A percentile compares a stretch with the other conserved stretches of the same genome.
Evolutionary conservation across 1,140 invertebrate species (phyloP).

Genomic region (Triops cancriformis): DNA sequence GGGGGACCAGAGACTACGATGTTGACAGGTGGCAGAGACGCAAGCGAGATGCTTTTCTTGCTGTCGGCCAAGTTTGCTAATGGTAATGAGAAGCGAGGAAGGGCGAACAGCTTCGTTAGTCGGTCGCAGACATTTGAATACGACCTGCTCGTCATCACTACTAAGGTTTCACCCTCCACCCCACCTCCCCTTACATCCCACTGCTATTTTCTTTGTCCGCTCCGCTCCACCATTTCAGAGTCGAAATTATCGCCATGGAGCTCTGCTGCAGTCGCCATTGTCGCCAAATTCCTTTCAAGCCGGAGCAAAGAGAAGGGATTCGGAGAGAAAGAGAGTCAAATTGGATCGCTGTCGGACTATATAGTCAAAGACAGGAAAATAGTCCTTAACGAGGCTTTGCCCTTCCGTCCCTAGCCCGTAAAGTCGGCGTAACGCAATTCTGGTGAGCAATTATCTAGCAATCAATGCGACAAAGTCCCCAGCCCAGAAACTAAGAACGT

Average conservation of each 20-base stretch:
- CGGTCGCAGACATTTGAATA: not conserved
- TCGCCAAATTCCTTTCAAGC: not conserved
- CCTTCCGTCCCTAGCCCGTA: not conserved
- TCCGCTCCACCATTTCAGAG: not conserved
- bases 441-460: not conserved
- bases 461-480: not conserved
- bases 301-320: not conserved
- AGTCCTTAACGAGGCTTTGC: slow-evolving; percentile 9
- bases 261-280: not conserved
- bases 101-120: not conserved
- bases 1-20: not conserved
- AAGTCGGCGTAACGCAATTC: not conserved
- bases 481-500: not conserved
- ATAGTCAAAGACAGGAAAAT: not conserved
- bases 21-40: not conserved
- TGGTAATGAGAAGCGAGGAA: not conserved
- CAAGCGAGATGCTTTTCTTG: not conserved
- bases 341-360: not conserved
- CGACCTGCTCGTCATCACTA: not conserved
- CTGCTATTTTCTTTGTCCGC: not conserved
- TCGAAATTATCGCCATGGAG: not conserved
- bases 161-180: not conserved
- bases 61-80: not conserved
- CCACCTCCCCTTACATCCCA: not conserved
- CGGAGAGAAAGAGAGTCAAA: not conserved